Evolutionary conservation across 1,140 invertebrate genomes (phyloP).

Genomic region (Aleiodes sp.): DNA sequence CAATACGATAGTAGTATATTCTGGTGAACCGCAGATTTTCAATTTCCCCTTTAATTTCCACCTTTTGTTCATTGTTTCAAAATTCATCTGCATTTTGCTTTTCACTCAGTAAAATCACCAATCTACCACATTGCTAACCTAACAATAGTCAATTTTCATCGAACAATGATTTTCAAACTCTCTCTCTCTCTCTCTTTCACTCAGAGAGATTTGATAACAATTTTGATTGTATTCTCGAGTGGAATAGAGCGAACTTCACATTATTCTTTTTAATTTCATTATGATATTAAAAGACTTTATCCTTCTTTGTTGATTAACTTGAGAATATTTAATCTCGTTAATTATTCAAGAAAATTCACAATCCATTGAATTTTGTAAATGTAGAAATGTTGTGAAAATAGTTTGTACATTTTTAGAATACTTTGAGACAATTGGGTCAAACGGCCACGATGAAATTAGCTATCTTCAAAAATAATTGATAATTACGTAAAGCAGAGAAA

Average conservation of each 20-base stretch:
- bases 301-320: too few species aligned
- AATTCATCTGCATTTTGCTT: constrained; percentile 1
- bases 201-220: constrained; percentile 5
- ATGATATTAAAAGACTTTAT: too few species aligned
- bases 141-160: constrained; percentile 18
- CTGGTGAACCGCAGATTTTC: constrained; percentile 30
- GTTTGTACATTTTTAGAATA: not conserved
- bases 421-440: not conserved
- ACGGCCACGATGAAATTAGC: not conserved
- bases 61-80: constrained; percentile 21
- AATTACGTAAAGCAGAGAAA: too few species aligned
- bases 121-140: constrained; percentile 3
- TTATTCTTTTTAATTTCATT: too few species aligned
- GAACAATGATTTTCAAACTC: constrained; percentile 5
- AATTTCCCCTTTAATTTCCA: constrained; percentile 35
- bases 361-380: too few species aligned
- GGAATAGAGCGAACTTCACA: not conserved
- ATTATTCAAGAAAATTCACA: not conserved
- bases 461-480: too few species aligned
- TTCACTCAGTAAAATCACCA: not conserved
- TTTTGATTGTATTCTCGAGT: not conserved
- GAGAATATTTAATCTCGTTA: too few species aligned
- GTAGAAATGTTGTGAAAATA: too few species aligned
- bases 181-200: too few species aligned
- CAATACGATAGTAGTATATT: constrained; percentile 7